Percentiles rank a stretch among this genome's conserved stretches.
These are phyloP conservation scores for Cisticola juncidis DNA, from an alignment of 2,113 vertebrate species.

Conservation along the genomic window DNA sequence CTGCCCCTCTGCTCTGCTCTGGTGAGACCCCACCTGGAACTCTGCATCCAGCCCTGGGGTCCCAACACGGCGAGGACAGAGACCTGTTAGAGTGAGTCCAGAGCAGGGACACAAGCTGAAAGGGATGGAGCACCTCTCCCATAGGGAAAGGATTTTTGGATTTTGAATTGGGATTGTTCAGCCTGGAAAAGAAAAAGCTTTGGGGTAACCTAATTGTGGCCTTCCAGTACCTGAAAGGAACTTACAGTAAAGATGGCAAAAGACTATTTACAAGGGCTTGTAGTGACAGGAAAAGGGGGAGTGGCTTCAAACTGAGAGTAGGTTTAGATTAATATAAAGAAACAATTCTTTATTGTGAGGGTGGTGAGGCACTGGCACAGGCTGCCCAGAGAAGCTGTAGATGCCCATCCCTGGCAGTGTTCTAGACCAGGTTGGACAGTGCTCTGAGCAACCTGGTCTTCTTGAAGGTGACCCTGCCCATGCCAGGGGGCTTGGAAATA, in stretches of 20 bases:
- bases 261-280: background rate
- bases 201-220: background rate
- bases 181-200: background rate
- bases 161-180: background rate
- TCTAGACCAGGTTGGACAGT: background rate
- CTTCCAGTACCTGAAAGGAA: background rate
- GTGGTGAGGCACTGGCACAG: background rate
- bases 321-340: background rate
- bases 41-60: background rate
- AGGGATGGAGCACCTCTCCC: background rate
- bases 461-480: background rate
- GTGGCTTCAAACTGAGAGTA: background rate
- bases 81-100: background rate
- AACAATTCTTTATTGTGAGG: background rate
- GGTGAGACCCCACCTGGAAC: fast-evolving
- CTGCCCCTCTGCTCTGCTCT: background rate
- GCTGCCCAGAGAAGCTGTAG: background rate
- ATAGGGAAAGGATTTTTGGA: background rate
- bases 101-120: background rate
- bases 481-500: background rate
- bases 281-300: background rate
- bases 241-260: background rate
- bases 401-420: background rate
- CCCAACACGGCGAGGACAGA: background rate
- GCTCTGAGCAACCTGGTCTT: background rate